These are phyloP conservation scores for Ceratina australensis DNA, from an alignment of 1,140 invertebrate species.

Conservation along the genomic window DNA sequence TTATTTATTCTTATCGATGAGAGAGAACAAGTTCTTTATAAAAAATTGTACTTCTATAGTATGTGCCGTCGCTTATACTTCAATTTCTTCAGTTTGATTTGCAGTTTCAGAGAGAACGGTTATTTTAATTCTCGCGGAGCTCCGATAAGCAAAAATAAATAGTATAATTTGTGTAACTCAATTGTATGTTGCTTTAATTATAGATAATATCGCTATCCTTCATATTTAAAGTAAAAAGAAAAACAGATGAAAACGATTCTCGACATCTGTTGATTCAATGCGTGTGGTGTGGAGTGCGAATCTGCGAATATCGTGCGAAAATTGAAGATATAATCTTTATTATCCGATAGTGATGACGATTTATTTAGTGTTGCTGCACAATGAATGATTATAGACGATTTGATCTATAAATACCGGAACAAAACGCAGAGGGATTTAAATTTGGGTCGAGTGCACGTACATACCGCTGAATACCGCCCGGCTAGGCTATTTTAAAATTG, in stretches of 20 bases:
- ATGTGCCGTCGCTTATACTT: not conserved
- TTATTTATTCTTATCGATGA: constrained; percentile 18
- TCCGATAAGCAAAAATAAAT: not conserved
- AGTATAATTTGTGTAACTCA: not conserved
- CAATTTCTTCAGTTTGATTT: constrained; percentile 25
- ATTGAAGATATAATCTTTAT: not conserved
- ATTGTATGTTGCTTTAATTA: not conserved
- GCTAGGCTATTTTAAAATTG: constrained; percentile 58
- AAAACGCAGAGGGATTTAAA: constrained; percentile 53
- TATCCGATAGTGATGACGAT: constrained; percentile 10
- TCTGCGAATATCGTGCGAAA: not conserved
- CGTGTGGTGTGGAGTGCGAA: not conserved
- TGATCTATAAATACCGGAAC: constrained; percentile 55
- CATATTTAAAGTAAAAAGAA: not conserved
- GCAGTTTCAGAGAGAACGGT: constrained; percentile 22
- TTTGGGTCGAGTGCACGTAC: constrained; percentile 37
- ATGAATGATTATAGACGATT: constrained; percentile 28
- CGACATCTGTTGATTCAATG: constrained; percentile 34
- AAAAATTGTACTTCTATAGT: not conserved
- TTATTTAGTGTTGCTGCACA: not conserved
- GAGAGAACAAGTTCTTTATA: not conserved
- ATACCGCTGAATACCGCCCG: constrained; percentile 18
- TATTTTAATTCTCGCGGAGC: not conserved
- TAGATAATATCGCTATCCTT: not conserved
- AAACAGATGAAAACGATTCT: constrained; percentile 18